These are phyloP conservation scores for Leucoraja erinaceus DNA, from an alignment of 2,113 vertebrate genomes.

Conservation along the genomic window DNA sequence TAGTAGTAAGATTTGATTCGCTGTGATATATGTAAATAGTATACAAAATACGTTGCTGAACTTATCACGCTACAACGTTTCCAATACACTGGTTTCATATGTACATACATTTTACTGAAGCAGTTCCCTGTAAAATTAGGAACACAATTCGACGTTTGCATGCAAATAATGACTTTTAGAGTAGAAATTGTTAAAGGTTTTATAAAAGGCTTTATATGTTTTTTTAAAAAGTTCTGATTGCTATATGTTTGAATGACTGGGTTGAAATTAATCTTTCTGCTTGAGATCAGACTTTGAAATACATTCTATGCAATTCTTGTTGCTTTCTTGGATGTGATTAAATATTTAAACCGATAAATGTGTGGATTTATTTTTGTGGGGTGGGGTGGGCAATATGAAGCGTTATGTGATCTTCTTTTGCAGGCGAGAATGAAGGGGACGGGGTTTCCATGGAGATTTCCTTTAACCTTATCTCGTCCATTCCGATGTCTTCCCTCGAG, in stretches of 20 bases:
- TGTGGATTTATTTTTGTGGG: neutral
- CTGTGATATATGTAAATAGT: neutral
- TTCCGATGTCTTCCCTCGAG: neutral
- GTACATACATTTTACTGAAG: neutral
- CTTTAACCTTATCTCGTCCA: neutral
- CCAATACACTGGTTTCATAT: neutral
- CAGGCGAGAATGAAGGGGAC: neutral
- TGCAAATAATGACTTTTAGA: neutral
- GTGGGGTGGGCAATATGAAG: neutral
- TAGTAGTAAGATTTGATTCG: neutral
- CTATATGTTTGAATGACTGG: neutral
- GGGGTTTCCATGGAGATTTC: neutral
- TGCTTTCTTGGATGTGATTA: neutral
- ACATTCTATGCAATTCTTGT: neutral
- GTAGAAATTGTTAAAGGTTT: neutral
- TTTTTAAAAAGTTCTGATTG: neutral
- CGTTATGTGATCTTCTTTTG: neutral
- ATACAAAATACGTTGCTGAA: too few species aligned
- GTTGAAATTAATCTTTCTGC: neutral
- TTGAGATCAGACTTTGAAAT: neutral
- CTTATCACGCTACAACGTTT: neutral
- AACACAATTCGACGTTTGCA: neutral
- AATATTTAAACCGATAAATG: neutral
- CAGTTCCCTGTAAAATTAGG: neutral
- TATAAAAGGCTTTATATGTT: constrained; percentile 10